Percentiles rank a stretch among this genome's conserved stretches.
phyloP scores from a whole-genome alignment of 2,113 vertebrate genomes.

The Irena cyanogastra region DNA sequence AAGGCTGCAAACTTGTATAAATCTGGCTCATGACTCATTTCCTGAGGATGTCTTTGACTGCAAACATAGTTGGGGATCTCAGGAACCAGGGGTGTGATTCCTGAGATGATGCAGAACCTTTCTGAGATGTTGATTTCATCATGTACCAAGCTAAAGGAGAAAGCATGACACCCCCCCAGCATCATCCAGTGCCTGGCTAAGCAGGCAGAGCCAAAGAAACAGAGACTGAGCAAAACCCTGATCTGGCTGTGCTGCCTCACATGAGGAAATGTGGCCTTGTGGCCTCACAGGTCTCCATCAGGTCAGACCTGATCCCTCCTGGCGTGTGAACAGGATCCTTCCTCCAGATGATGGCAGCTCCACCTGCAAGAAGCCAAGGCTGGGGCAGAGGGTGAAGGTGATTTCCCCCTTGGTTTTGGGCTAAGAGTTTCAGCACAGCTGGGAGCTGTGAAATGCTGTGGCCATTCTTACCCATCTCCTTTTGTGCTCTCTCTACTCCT shows the following conservation, averaged over 20 bases:
- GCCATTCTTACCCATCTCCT: background rate
- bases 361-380: background rate
- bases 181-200: background rate
- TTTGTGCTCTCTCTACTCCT: background rate
- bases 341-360: background rate
- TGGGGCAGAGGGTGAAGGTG: background rate
- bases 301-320: background rate
- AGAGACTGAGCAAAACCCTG: background rate
- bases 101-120: background rate
- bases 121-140: background rate
- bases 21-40: conserved; percentile 31
- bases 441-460: background rate
- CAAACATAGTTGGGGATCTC: background rate
- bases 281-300: background rate
- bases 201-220: background rate
- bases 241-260: background rate
- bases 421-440: background rate
- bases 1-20: conserved; percentile 16
- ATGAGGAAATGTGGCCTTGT: background rate
- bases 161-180: background rate
- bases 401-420: background rate
- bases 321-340: background rate
- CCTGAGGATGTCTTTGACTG: conserved; percentile 9
- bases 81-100: background rate
- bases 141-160: background rate